These are phyloP conservation scores for Ariolimax columbianus DNA, from an alignment of 2,888 invertebrate species.

Conservation along the genomic window DNA sequence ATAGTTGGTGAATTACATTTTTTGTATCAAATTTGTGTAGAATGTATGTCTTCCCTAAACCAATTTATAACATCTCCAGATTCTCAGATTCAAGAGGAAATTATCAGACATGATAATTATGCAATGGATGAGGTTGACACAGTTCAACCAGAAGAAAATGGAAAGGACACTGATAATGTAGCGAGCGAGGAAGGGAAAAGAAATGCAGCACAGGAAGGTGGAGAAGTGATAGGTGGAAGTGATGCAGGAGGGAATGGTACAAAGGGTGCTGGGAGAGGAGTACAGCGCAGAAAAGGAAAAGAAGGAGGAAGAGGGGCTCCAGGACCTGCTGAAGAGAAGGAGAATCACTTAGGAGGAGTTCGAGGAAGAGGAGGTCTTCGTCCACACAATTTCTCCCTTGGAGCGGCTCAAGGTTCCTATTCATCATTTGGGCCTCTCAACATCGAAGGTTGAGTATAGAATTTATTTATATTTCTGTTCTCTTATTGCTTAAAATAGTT, in stretches of 20 bases:
- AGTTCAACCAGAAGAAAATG: neutral
- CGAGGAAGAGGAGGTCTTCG: neutral
- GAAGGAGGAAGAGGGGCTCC: neutral
- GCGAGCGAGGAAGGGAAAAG: neutral
- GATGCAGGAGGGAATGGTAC: neutral
- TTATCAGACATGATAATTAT: too few relatives aligned
- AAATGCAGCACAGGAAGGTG: neutral
- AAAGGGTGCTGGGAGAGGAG: neutral
- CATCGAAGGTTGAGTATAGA: slow-evolving; percentile 44
- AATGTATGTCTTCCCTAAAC: neutral
- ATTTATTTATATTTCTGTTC: neutral
- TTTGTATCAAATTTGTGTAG: too few relatives aligned
- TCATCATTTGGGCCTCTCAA: slow-evolving; percentile 24
- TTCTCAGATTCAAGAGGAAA: neutral
- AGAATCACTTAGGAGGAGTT: neutral
- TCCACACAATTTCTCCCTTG: slow-evolving; percentile 13
- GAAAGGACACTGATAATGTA: neutral
- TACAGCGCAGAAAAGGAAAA: slow-evolving; percentile 8
- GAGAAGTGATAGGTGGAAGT: neutral
- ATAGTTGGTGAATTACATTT: too few relatives aligned
- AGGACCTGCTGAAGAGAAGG: neutral
- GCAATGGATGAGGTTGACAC: too few relatives aligned
- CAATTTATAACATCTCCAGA: slow-evolving; percentile 6
- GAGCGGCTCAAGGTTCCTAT: neutral
- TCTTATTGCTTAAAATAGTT: neutral